Conservation (phyloP, 2,113 vertebrate species). For the Delphinus delphis region DNA sequence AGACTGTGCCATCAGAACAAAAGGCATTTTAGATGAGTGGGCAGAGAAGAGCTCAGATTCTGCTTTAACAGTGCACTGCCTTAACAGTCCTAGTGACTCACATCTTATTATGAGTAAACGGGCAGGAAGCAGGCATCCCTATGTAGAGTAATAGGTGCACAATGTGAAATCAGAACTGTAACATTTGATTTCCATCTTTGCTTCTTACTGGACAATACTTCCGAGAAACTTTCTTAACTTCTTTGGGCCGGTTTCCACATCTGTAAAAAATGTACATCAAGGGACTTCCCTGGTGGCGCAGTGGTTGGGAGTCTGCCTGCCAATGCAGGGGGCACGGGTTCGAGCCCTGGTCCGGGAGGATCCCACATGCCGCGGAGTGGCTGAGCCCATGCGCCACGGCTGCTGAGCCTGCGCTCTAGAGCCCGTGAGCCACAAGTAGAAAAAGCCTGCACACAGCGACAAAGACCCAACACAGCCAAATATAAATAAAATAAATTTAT, state of each 20-base stretch:
- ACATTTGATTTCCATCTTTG: neutral
- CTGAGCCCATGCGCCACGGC: too few relatives aligned
- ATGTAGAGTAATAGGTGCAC: neutral
- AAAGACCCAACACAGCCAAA: too few relatives aligned
- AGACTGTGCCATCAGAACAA: neutral
- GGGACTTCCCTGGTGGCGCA: too few relatives aligned
- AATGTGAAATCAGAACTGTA: accelerated
- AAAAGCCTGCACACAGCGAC: too few relatives aligned
- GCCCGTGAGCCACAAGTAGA: too few relatives aligned
- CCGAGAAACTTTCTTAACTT: neutral
- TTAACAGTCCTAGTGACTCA: neutral
- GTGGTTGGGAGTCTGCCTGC: too few relatives aligned
- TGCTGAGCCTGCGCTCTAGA: too few relatives aligned
- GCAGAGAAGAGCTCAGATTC: neutral
- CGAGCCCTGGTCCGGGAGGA: too few relatives aligned
- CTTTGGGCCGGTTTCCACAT: neutral
- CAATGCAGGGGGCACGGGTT: too few relatives aligned
- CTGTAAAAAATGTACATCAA: neutral
- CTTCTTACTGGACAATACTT: neutral
- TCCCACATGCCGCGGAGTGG: too few relatives aligned
- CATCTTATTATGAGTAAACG: neutral
- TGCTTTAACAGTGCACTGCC: neutral
- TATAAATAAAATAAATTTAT: too few relatives aligned
- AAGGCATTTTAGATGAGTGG: neutral
- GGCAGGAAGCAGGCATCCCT: neutral